phyloP scores from a whole-genome alignment of 2,797 vertebrate genomes.

The Sarcophilus harrisii region DNA sequence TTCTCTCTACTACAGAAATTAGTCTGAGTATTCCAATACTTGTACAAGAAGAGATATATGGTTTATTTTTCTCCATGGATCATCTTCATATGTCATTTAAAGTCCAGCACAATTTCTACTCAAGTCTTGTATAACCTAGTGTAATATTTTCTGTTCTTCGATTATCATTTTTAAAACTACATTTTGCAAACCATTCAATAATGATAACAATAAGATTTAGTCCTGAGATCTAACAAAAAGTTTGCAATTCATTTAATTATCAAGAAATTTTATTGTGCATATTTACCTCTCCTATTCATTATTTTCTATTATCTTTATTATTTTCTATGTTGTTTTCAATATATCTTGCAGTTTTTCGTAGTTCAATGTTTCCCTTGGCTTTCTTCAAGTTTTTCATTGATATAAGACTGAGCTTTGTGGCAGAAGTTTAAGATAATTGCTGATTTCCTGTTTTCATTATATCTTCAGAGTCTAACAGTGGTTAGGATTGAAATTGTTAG shows the following conservation, averaged over 20 bases:
- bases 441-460: neutral
- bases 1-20: slow-evolving; percentile 53
- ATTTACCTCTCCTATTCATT: slow-evolving; percentile 36
- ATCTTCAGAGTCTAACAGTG: neutral
- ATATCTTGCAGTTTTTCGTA: neutral
- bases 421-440: neutral
- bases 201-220: neutral
- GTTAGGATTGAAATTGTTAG: neutral
- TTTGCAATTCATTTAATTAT: slow-evolving; percentile 47
- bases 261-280: slow-evolving; percentile 23
- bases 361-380: neutral
- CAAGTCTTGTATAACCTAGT: neutral
- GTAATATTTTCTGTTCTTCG: slow-evolving; percentile 41
- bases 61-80: slow-evolving; percentile 38
- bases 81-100: slow-evolving; percentile 40
- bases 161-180: slow-evolving; percentile 37
- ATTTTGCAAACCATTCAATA: slow-evolving; percentile 2
- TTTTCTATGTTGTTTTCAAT: neutral
- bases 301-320: neutral
- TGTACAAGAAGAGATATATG: slow-evolving; percentile 46
- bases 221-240: slow-evolving; percentile 10
- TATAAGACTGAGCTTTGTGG: neutral
- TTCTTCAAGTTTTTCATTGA: neutral
- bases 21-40: slow-evolving; percentile 28
- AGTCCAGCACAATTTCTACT: neutral